Percentiles rank a stretch among this genome's conserved stretches.
Evolutionary conservation across 2,888 invertebrate genomes (phyloP).

Genomic region (Eudemis profundana): DNA sequence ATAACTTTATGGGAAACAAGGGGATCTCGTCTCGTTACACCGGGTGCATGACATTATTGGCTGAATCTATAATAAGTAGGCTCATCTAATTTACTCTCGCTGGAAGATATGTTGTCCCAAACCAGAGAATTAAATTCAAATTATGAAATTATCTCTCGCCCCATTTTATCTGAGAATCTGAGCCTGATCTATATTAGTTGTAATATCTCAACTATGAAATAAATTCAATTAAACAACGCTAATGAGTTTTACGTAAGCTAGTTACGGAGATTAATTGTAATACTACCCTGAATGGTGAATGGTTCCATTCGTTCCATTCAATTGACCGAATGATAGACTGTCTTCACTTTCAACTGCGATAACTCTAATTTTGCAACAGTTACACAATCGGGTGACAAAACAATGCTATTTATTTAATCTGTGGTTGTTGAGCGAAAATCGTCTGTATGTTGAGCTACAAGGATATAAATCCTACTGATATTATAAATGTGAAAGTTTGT

Average conservation of each 20-base stretch:
- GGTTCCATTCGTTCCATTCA: conserved; percentile 39
- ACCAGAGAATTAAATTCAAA: background rate
- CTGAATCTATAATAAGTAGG: too few relatives aligned
- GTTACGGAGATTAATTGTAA: conserved; percentile 34
- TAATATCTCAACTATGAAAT: conserved; percentile 7
- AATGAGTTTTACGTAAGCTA: conserved; percentile 37
- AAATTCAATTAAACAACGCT: conserved; percentile 5
- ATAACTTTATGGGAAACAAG: too few relatives aligned
- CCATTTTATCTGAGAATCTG: background rate
- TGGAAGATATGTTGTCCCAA: background rate
- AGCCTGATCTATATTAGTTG: background rate
- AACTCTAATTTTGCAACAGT: conserved; percentile 36
- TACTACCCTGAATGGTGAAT: conserved; percentile 37
- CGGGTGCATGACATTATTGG: too few relatives aligned
- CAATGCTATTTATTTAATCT: background rate
- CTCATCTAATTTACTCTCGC: too few relatives aligned
- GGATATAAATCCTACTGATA: background rate
- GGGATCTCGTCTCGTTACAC: too few relatives aligned
- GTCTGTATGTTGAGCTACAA: background rate
- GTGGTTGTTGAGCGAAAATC: background rate
- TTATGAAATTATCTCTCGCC: background rate
- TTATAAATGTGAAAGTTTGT: too few relatives aligned
- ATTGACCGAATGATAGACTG: conserved; percentile 36
- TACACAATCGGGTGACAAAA: conserved; percentile 18
- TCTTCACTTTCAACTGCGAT: conserved; percentile 37